These are phyloP conservation scores for Aplysia californica DNA, from an alignment of 1,140 invertebrate genomes.

Conservation along the genomic window DNA sequence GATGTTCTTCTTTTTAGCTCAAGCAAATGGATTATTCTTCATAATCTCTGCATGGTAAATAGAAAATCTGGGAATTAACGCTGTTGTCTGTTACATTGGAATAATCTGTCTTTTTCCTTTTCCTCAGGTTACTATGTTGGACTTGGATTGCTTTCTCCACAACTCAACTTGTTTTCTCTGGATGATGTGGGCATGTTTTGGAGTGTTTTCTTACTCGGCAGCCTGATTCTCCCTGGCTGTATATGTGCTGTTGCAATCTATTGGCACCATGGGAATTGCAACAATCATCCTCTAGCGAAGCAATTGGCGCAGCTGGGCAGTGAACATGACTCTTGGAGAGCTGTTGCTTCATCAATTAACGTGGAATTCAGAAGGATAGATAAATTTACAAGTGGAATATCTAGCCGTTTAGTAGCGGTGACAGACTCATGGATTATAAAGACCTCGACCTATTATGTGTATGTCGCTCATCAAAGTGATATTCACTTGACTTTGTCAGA, in stretches of 20 bases:
- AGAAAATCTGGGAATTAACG: no score
- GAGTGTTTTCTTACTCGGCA: constrained; percentile 43
- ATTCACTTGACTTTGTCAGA: constrained; percentile 79
- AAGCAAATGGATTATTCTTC: no score
- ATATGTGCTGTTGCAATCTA: constrained; percentile 49
- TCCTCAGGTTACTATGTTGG: constrained; percentile 61
- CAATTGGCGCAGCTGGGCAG: constrained; percentile 75
- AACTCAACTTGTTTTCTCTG: constrained; percentile 47
- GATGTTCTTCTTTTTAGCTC: no score
- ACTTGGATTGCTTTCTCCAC: constrained; percentile 48
- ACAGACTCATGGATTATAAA: constrained; percentile 93
- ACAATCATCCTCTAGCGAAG: constrained; percentile 80
- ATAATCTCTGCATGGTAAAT: no score
- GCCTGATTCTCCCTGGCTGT: constrained; percentile 45
- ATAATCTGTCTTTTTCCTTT: constrained; percentile 14
- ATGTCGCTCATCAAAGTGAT: constrained; percentile 83
- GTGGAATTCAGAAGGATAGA: constrained; percentile 81
- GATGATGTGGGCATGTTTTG: constrained; percentile 41
- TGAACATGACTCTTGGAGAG: constrained; percentile 70
- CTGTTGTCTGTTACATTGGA: background rate
- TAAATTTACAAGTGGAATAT: constrained; percentile 79
- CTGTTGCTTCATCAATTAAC: constrained; percentile 80
- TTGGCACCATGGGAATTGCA: constrained; percentile 79
- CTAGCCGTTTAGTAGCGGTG: constrained; percentile 77
- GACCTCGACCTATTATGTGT: constrained; percentile 79